These are phyloP conservation scores for Forficula auricularia DNA, from an alignment of 1,140 invertebrate species.

Conservation along the genomic window DNA sequence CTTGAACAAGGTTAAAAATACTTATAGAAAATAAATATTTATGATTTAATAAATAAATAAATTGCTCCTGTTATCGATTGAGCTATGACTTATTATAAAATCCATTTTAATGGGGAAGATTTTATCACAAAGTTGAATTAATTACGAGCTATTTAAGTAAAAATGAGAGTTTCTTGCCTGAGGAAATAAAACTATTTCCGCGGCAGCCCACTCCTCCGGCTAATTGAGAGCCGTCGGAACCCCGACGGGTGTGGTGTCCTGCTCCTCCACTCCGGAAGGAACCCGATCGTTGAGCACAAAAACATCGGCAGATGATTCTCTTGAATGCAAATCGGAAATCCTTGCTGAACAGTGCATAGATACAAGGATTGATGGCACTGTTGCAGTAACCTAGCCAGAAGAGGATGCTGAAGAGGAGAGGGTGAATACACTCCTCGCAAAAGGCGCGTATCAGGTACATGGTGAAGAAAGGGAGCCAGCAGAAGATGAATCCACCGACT, in stretches of 20 bases:
- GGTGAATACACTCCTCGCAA: constrained; percentile 58
- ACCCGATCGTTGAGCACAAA: constrained; percentile 30
- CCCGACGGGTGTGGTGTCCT: constrained; percentile 29
- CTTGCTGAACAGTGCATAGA: constrained; percentile 81
- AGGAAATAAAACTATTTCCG: neutral
- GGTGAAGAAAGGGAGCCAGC: constrained; percentile 90
- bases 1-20: too few species aligned
- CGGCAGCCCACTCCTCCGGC: constrained; percentile 7
- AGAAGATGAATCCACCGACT: constrained; percentile 81
- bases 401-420: constrained; percentile 69
- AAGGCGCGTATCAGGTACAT: constrained; percentile 77
- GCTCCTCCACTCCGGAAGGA: neutral
- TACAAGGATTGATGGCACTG: constrained; percentile 82
- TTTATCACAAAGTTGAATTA: too few species aligned
- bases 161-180: too few species aligned
- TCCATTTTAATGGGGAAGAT: too few species aligned
- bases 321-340: constrained; percentile 86
- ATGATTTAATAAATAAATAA: too few species aligned
- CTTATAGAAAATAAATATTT: too few species aligned
- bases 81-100: too few species aligned
- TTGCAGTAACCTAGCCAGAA: constrained; percentile 97
- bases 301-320: constrained; percentile 69
- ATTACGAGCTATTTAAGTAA: too few species aligned
- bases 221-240: constrained; percentile 46
- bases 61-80: too few species aligned